Evolutionary conservation across 2,113 vertebrate species (phyloP), one percentile per base, ranked within the genome.

Genomic region (Empidonax alnorum): DNA sequence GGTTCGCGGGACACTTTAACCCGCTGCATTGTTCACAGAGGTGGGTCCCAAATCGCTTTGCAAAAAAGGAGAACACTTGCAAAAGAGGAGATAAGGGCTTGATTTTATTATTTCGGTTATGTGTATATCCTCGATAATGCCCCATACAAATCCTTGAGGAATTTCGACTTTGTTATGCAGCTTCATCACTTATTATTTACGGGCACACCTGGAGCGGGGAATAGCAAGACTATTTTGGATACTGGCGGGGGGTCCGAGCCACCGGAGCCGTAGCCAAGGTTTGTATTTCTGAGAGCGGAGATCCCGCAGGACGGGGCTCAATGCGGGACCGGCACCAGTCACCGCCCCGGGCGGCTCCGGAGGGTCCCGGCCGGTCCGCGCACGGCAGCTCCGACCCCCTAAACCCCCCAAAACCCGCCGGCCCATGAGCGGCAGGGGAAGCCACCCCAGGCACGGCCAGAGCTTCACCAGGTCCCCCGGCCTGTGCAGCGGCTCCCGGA

Each of bases 11-110:
- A 83, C 90, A 85, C 96, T 94, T 92, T 79, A 90, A 95, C 94
- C 50, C 87, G 85, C 73, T 5, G 71, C 87, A 94, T 97, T 98
- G 97, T 97, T 97, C 97, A 82, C 88, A 85, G 91, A 97, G 95
- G 92, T 41, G 63, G 94, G 89, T 81, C 91, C 78, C 89, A 77
- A 85, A 83, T 28, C 67, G 67, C 80, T 83, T 53, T 83, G 74
- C 52, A 56, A 78, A 75, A 65, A 55, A 31, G 23, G 3, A 5
- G 23, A 58, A 47, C 52, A 42, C 66, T 95, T 84, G 77, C 89
- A 46, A 94, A 94, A 67, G 25, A 68, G 63, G 81, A 89, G 92
- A 96, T 90, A 97, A 90, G 71, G 66, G 39, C 47, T 94, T 79
- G 82, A 78, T 94, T 95, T 97, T 85, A 95, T 95, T 95, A 85